Evolutionary conservation across 1,140 invertebrate species (phyloP), one percentile per base, ranked within the genome.

Genomic region (Drosophila lacteicornis): DNA sequence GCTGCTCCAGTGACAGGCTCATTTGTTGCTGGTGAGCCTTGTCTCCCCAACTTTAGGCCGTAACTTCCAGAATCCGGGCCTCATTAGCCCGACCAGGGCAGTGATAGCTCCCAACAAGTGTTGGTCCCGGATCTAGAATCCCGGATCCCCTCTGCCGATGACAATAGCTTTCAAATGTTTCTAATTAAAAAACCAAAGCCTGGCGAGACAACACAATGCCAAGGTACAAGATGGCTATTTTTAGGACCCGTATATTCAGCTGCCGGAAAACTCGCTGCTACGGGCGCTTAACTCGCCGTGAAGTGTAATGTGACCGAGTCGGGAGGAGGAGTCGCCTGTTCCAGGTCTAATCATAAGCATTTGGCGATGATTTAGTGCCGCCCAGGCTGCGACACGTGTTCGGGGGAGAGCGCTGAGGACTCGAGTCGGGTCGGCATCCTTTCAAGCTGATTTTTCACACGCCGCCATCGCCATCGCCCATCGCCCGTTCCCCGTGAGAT

Each of bases 101-200:
- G 79, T 88, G 84, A 88, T 88, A 76, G 84, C 78, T 84, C 19
- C 68, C 66, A 88, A 90, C 84, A 88, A 88, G 84, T 88, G 84
- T 79, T 88, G 63, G 11, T 7, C n/a, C 17, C 17, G 13, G 6
- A 12, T 22, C 9, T 11, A 15, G 9, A 9, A 45, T 47, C 53
- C 50, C 75, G 40, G 9, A 40, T 42, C 75, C 50, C 45, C 33
- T 45, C 27, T 38, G 33, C 62, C 76, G 50, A 70, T 75, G 74
- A 84, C 84, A 87, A 87, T 87, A 69, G 84, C 84, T 87, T 88
- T 87, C 84, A 79, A 87, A 87, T 87, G 84, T 87, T 87, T 88
- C 84, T 88, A 84, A 87, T 87, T 87, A 87, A 87, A 88, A 88
- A 84, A 84, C 66, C 43, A 15, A 63, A 57, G 43, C 15, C 40